phyloP scores from a whole-genome alignment of 2,888 invertebrate species.

The Magallana nippona region DNA sequence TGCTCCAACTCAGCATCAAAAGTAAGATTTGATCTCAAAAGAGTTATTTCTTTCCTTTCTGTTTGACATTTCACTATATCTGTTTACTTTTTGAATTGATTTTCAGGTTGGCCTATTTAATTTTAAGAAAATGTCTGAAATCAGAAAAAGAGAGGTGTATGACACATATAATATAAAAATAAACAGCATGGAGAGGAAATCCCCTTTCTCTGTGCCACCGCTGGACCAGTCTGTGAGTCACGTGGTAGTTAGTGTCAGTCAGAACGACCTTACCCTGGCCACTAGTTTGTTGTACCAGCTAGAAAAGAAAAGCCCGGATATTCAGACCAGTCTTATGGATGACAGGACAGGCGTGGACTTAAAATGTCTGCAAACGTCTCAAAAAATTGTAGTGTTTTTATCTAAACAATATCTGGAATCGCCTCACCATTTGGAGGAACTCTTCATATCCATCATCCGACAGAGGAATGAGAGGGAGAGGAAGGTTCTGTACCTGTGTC shows the following conservation, averaged over 20 bases:
- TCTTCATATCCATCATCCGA: constrained; percentile 69
- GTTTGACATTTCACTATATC: not conserved
- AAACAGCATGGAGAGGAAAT: constrained; percentile 6
- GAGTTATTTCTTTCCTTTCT: not conserved
- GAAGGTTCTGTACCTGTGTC: constrained; percentile 64
- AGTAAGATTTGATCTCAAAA: not conserved
- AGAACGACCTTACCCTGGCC: constrained; percentile 53
- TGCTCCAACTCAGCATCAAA: not conserved
- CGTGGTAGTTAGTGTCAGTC: constrained; percentile 36
- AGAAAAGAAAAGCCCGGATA: constrained; percentile 45
- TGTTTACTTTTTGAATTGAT: not conserved
- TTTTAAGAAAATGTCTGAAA: not conserved
- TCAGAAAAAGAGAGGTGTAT: constrained; percentile 10
- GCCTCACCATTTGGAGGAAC: constrained; percentile 68
- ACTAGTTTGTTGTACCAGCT: constrained; percentile 52
- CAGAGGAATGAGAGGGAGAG: constrained; percentile 59
- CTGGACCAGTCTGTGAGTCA: not conserved
- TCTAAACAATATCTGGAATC: constrained; percentile 68
- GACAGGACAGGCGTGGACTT: constrained; percentile 55
- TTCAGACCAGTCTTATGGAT: constrained; percentile 55
- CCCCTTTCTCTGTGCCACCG: not conserved
- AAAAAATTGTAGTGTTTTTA: constrained; percentile 69
- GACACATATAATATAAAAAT: constrained; percentile 12
- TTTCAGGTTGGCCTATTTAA: not conserved
- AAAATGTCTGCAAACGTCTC: constrained; percentile 64